Evolutionary conservation across 2,797 vertebrate genomes (phyloP).

Genomic region (Phrynocephalus guinanensis): DNA sequence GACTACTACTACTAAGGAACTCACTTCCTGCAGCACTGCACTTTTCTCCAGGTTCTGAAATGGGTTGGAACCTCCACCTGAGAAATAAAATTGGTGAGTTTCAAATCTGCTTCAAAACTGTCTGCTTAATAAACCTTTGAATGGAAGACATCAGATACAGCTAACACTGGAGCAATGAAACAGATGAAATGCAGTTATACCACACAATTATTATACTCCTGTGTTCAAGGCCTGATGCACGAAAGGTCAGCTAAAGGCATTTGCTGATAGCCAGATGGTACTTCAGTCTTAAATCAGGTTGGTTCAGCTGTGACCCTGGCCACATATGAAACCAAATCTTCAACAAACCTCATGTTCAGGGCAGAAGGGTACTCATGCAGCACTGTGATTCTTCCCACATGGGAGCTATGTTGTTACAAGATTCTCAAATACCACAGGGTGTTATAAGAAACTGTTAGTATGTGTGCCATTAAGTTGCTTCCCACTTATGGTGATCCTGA

Average conservation of each 20-base stretch:
- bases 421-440: no score
- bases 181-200: slow-evolving; percentile 23
- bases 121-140: slow-evolving; percentile 44
- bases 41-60: slow-evolving; percentile 86
- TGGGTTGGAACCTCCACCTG: slow-evolving; percentile 82
- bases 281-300: background rate
- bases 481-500: no score
- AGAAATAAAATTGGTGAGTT: slow-evolving; percentile 32
- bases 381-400: no score
- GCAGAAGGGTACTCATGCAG: no score
- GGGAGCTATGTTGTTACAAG: no score
- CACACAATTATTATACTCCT: background rate
- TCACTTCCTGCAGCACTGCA: slow-evolving; percentile 84
- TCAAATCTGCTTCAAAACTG: slow-evolving; percentile 38
- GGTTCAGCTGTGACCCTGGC: background rate
- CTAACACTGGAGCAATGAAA: slow-evolving; percentile 44
- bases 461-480: no score
- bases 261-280: slow-evolving; percentile 52
- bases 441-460: no score
- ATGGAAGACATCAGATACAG: slow-evolving; percentile 23
- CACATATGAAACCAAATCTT: background rate
- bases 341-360: no score
- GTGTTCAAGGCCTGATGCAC: slow-evolving; percentile 19
- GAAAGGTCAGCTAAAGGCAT: slow-evolving; percentile 42
- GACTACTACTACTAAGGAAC: background rate